Evolutionary conservation across 2,888 invertebrate species (phyloP), one percentile per base, ranked within the genome.

Genomic region (Hypselothyrea guttata): DNA sequence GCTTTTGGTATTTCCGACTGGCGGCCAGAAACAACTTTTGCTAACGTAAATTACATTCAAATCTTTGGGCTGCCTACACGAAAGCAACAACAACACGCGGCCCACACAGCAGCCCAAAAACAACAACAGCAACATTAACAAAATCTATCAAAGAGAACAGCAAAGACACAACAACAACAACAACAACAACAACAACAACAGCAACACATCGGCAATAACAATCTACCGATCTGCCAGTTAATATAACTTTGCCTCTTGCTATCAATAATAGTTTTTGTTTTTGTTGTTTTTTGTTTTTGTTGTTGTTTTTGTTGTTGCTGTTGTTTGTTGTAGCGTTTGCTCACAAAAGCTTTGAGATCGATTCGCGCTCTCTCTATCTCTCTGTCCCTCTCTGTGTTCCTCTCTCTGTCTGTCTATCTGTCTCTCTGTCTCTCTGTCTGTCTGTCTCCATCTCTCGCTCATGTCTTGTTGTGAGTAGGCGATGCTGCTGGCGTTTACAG

Each of bases 51-150:
- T n/a, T n/a, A n/a, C n/a, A n/a, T n/a, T n/a, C n/a, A n/a, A n/a
- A n/a, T n/a, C n/a, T n/a, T n/a, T n/a, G n/a, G n/a, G n/a, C 22
- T 22, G 22, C 22, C 22, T 22, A 22, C 22, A 4, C 33, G 18
- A 46, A 18, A 58, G 7, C 18, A 38, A 56, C 47, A 52, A 34
- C 38, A 13, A 47, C 31, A 42, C 52, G 64, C 73, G 60, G 54
- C 79, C 76, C 74, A 65, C 61, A 65, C 65, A 65, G 42, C 67
- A 48, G 41, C 45, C 35, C 35, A 56, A 56, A 53, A 48, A 16
- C 18, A 37, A 40, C 41, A 46, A 27, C 40, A 46, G 34, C 34
- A 44, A 27, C 34, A 11, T 27, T 35, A 35, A n/a, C 31, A 41
- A 42, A 52, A 44, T 37, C 51, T 35, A 51, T 41, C 42, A 18